Percentiles rank a stretch among this genome's conserved stretches.
Evolutionary conservation across 2,113 vertebrate genomes (phyloP).

Genomic region (Callionymus lyra): DNA sequence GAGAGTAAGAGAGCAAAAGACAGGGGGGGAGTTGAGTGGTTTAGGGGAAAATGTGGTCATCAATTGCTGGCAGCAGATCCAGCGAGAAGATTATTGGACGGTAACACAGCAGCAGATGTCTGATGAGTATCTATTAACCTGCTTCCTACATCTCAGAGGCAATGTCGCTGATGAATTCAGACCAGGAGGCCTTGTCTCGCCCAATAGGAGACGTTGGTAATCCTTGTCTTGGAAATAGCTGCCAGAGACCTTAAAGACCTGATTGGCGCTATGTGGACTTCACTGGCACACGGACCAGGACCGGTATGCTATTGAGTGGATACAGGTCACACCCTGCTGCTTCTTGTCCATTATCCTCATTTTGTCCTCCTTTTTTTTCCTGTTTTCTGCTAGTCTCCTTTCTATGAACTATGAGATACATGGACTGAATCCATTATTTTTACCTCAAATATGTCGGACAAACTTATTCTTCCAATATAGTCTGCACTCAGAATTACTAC

Average conservation of each 20-base stretch:
- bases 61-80: constrained; percentile 71
- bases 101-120: constrained; percentile 72
- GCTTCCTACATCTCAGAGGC: constrained; percentile 67
- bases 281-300: constrained; percentile 52
- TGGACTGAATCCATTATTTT: no score
- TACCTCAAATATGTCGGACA: no score
- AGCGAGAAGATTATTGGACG: constrained; percentile 72
- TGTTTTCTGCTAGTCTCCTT: constrained; percentile 1
- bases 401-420: no score
- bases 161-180: constrained; percentile 66
- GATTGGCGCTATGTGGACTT: constrained; percentile 51
- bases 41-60: constrained; percentile 65
- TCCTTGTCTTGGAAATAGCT: constrained; percentile 61
- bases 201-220: constrained; percentile 69
- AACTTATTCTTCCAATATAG: background rate
- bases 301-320: constrained; percentile 28
- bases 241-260: constrained; percentile 51
- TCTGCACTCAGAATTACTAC: no score
- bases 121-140: constrained; percentile 79
- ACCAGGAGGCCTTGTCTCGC: constrained; percentile 69
- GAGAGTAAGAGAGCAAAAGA: constrained; percentile 16
- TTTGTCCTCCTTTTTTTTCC: constrained; percentile 13
- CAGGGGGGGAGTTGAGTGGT: constrained; percentile 45
- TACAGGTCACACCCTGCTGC: constrained; percentile 43
- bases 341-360: constrained; percentile 24